Evolutionary conservation across 2,888 invertebrate species (phyloP).

Genomic region (Tillus elongatus): DNA sequence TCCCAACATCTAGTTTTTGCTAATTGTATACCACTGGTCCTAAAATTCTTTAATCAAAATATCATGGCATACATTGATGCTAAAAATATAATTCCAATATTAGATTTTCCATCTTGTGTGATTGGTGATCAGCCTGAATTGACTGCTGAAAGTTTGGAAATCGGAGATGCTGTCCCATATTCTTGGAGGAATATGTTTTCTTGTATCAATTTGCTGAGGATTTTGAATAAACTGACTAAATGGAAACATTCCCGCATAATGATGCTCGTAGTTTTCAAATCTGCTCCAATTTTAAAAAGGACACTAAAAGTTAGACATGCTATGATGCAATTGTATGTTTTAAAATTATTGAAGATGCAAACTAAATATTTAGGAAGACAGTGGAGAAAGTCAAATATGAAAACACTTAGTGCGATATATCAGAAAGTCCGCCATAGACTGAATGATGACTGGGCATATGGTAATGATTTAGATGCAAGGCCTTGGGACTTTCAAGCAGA

Average conservation of each 20-base stretch:
- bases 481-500: slow-evolving; percentile 99
- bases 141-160: slow-evolving; percentile 82
- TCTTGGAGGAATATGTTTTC: slow-evolving; percentile 99
- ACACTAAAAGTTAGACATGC: slow-evolving; percentile 92
- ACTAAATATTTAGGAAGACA: slow-evolving; percentile 97
- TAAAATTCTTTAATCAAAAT: slow-evolving; percentile 99
- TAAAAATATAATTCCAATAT: slow-evolving; percentile 83
- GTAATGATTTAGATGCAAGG: slow-evolving; percentile 93
- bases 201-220: slow-evolving; percentile 90
- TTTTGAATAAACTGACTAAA: slow-evolving; percentile 96
- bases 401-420: slow-evolving; percentile 98
- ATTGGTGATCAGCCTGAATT: slow-evolving; percentile 92
- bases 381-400: slow-evolving; percentile 99
- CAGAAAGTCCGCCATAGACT: slow-evolving; percentile 91
- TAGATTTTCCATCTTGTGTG: slow-evolving; percentile 94
- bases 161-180: slow-evolving; percentile 74
- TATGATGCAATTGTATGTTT: slow-evolving; percentile 94
- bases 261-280: slow-evolving; percentile 99
- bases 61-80: slow-evolving; percentile 90
- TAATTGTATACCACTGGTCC: slow-evolving; percentile 94
- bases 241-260: slow-evolving; percentile 99
- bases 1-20: slow-evolving; percentile 98
- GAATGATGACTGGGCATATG: slow-evolving; percentile 99
- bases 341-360: slow-evolving; percentile 99
- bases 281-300: slow-evolving; percentile 94